Base-by-base conservation (phyloP, 2,888 invertebrate species). In the Oxytorus armatus region DNA sequence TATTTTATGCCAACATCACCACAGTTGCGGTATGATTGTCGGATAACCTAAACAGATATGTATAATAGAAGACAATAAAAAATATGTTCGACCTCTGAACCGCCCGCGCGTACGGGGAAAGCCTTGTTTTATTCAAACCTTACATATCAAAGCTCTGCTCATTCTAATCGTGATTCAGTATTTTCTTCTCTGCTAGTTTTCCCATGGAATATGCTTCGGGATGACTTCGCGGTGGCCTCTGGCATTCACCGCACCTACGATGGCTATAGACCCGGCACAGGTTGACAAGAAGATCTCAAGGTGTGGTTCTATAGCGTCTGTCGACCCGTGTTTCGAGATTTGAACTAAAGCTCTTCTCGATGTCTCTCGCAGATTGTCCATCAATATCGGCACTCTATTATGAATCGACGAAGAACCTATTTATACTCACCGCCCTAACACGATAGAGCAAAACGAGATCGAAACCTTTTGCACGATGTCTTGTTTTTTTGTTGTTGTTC, bases 401-500 rank as follows among this genome's bases (percentile, higher is more conserved):
- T 90, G 87, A 89, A 87, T 88, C 86, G 86, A 86, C 86, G 89
- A 88, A 88, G 87, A 88, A 87, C 88, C 88, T 86, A 89, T 89
- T 90, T 88, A 88, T 89, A 88, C 88, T 86, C 86, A 83, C 81
- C 79, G 75, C 69, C 66, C 66, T 76, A 81, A 65, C 77, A 42
- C 53, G 66, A 66, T 66, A 33, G 44, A 53, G 51, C 44, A 51
- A 75, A 59, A 53, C 47, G 14, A 14, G 23, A n/a, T 18, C 42
- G 16, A 33, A n/a, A 29, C n/a, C n/a, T n/a, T n/a, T n/a, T n/a
- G n/a, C 21, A 25, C 51, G 42, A 53, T 65, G 36, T 11, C 59
- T 39, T 25, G 11, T 23, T 29, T 23, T 51, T 77, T 69, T 55
- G 42, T n/a, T n/a, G n/a, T n/a, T 65, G 36, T 44, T 23, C 29